These are phyloP conservation scores for Cyanoliseus patagonus DNA, from an alignment of 2,113 vertebrate genomes.

Conservation along the genomic window DNA sequence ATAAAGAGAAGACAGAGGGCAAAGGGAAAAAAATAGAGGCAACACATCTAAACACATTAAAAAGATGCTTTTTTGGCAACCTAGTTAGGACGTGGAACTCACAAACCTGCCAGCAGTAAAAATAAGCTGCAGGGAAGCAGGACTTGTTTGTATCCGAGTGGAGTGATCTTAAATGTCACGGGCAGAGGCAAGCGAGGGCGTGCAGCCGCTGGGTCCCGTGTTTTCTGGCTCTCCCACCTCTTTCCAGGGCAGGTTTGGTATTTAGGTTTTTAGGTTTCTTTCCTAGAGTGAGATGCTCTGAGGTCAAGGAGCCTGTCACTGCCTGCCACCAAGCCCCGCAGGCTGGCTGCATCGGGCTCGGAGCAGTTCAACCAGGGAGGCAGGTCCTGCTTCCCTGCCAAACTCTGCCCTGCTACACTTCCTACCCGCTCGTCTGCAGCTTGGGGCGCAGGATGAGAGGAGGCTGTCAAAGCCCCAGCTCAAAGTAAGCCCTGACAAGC, in stretches of 20 bases:
- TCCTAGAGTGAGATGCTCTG: not conserved
- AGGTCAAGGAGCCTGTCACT: not conserved
- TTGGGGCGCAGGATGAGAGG: slow-evolving; percentile 45
- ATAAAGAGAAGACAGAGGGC: slow-evolving; percentile 28
- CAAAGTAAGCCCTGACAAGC: slow-evolving; percentile 41
- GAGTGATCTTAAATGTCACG: not conserved
- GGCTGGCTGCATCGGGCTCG: not conserved
- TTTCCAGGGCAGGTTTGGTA: not conserved
- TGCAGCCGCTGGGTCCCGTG: not conserved
- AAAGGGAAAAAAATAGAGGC: slow-evolving; percentile 4
- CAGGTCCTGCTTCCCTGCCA: not conserved
- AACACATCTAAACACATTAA: slow-evolving; percentile 18
- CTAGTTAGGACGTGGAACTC: slow-evolving; percentile 10
- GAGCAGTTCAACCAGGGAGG: not conserved
- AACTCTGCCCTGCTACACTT: slow-evolving; percentile 20
- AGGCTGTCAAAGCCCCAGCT: slow-evolving; percentile 56
- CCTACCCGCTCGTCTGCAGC: slow-evolving; percentile 24
- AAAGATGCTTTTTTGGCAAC: not conserved
- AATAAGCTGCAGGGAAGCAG: slow-evolving; percentile 22
- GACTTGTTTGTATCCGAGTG: not conserved
- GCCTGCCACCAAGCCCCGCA: not conserved
- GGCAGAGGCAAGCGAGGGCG: not conserved
- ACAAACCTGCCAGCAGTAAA: not conserved
- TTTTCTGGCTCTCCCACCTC: not conserved
- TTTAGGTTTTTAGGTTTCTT: not conserved